A percentile compares a stretch with the other conserved stretches of the same genome.
Conservation (phyloP, 2,888 invertebrate genomes). For the Xiphydria camelus region DNA sequence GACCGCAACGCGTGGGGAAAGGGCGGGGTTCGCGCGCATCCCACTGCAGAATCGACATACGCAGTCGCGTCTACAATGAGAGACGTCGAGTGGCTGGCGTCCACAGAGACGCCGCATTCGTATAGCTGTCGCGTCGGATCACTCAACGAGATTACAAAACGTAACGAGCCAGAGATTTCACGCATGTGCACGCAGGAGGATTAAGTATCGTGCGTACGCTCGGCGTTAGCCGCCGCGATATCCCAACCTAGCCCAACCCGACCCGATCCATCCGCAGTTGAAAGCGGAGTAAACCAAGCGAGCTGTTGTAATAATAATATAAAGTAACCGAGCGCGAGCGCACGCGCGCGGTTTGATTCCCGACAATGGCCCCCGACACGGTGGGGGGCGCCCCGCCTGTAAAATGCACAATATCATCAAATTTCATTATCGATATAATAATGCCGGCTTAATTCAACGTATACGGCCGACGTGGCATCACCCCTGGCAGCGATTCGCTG, state of each 20-base stretch:
- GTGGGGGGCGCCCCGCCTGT: constrained; percentile 32
- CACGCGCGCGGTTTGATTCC: constrained; percentile 41
- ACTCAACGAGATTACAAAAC: constrained; percentile 42
- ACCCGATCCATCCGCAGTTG: constrained; percentile 5
- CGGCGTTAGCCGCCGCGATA: not conserved
- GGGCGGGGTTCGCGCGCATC: too few relatives aligned
- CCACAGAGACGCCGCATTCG: not conserved
- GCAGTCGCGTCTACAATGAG: too few relatives aligned
- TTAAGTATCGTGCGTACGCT: constrained; percentile 41
- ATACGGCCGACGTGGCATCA: not conserved
- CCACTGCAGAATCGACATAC: too few relatives aligned
- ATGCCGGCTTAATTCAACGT: constrained; percentile 49
- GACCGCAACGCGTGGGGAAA: too few relatives aligned
- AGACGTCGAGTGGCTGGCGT: not conserved
- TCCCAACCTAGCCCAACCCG: constrained; percentile 9
- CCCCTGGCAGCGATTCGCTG: too few relatives aligned
- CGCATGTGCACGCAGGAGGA: constrained; percentile 42
- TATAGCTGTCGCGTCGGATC: constrained; percentile 22
- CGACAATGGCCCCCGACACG: constrained; percentile 36
- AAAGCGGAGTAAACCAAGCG: constrained; percentile 13
- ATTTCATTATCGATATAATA: constrained; percentile 58
- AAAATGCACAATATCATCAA: constrained; percentile 57
- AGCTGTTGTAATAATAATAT: constrained; percentile 30
- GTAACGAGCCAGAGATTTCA: constrained; percentile 47
- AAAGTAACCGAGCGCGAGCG: constrained; percentile 27